Percentiles rank a stretch among this genome's conserved stretches.
These are phyloP conservation scores for Melanargia galathea DNA, from an alignment of 2,888 invertebrate genomes.

Conservation along the genomic window DNA sequence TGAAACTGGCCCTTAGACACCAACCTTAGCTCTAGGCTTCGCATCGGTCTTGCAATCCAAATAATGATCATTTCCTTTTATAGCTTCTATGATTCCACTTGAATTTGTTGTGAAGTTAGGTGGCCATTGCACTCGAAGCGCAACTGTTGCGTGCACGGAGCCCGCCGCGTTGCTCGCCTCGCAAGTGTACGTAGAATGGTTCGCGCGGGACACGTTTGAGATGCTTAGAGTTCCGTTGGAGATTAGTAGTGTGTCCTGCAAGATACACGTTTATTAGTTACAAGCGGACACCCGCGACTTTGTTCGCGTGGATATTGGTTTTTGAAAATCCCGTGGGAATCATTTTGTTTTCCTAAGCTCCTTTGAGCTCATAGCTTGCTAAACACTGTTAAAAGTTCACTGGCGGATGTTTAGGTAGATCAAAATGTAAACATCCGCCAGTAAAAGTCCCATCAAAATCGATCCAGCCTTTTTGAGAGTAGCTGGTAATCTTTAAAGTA, in stretches of 20 bases:
- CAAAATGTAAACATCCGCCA: too few species aligned
- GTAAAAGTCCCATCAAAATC: too few species aligned
- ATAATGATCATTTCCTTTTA: slow-evolving; percentile 57
- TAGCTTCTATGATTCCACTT: slow-evolving; percentile 45
- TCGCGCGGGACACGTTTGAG: slow-evolving; percentile 59
- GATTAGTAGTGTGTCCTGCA: slow-evolving; percentile 63
- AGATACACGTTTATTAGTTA: slow-evolving; percentile 22
- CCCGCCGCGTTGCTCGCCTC: slow-evolving; percentile 83
- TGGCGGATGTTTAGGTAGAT: too few species aligned
- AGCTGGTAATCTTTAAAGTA: too few species aligned
- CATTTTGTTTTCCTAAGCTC: too few species aligned
- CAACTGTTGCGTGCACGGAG: slow-evolving; percentile 72
- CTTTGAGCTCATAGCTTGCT: too few species aligned
- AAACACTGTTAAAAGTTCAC: too few species aligned
- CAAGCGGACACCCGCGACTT: too few species aligned
- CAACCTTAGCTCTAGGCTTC: slow-evolving; percentile 65
- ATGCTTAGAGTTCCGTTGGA: slow-evolving; percentile 53
- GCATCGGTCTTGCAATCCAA: slow-evolving; percentile 67
- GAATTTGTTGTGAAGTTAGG: slow-evolving; percentile 52
- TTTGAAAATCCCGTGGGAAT: too few species aligned
- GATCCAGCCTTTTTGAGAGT: too few species aligned
- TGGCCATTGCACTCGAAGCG: slow-evolving; percentile 80
- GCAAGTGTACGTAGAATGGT: slow-evolving; percentile 82
- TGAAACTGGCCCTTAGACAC: too few species aligned
- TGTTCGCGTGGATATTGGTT: too few species aligned